A percentile compares a stretch with the other conserved stretches of the same genome.
Conservation (phyloP, 2,113 vertebrate genomes). For the Macheiramphus alcinus region DNA sequence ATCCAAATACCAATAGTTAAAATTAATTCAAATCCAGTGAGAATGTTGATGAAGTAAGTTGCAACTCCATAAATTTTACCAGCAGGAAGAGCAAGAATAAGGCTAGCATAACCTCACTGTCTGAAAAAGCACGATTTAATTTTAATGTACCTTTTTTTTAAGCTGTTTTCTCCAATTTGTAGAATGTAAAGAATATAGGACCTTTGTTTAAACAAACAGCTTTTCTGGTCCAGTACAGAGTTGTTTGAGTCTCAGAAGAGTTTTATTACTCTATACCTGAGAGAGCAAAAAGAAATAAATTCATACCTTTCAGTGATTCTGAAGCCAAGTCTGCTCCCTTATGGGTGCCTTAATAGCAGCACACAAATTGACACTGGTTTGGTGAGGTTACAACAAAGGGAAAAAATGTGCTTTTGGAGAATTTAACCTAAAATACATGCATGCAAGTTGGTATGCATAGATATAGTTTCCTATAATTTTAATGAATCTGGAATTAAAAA, state of each 20-base stretch:
- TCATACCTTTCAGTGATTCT: not conserved
- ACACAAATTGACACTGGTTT: not conserved
- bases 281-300: not conserved
- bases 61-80: not conserved
- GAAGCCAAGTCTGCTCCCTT: not conserved
- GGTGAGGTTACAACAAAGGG: not conserved
- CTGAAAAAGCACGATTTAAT: not conserved
- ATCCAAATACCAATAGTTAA: not conserved
- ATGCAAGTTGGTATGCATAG: not conserved
- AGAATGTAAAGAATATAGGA: not conserved
- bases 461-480: not conserved
- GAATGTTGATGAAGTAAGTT: not conserved
- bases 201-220: not conserved
- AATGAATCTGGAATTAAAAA: not conserved
- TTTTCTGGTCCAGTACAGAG: not conserved
- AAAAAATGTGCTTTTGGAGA: not conserved
- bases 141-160: not conserved
- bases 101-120: not conserved
- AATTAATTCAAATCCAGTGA: not conserved
- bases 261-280: not conserved
- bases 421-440: not conserved
- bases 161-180: not conserved
- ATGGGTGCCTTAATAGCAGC: not conserved
- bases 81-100: not conserved
- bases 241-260: not conserved